phyloP scores from a whole-genome alignment of 2,888 invertebrate genomes.

The Andrena minutula region DNA sequence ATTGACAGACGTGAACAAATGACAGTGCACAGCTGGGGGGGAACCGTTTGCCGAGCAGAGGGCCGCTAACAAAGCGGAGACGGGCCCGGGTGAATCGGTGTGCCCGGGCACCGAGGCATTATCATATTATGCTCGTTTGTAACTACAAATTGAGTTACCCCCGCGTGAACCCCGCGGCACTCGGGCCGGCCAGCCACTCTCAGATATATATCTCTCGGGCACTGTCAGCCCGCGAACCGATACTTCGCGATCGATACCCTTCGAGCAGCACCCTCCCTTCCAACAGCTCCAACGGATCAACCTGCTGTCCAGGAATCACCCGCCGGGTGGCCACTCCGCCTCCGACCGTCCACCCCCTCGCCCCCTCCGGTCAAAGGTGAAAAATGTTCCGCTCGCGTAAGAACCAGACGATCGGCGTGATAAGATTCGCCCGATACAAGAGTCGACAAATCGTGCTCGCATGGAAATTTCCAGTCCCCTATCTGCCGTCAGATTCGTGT shows the following conservation, averaged over 20 bases:
- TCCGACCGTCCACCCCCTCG: slow-evolving; percentile 26
- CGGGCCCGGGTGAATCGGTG: slow-evolving; percentile 51
- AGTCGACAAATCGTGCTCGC: slow-evolving; percentile 50
- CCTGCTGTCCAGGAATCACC: slow-evolving; percentile 58
- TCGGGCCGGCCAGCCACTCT: slow-evolving; percentile 33
- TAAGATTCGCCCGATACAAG: slow-evolving; percentile 50
- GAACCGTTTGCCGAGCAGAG: slow-evolving; percentile 52
- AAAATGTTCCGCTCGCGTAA: slow-evolving; percentile 54
- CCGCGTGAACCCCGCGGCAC: slow-evolving; percentile 74
- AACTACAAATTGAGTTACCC: slow-evolving; percentile 84
- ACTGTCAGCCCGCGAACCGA: slow-evolving; percentile 76
- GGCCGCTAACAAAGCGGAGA: slow-evolving; percentile 71
- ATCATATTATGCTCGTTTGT: slow-evolving; percentile 84
- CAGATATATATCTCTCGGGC: slow-evolving; percentile 73
- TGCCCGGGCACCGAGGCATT: slow-evolving; percentile 72
- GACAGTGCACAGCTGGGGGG: slow-evolving; percentile 78
- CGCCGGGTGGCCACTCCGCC: slow-evolving; percentile 63
- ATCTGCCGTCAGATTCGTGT: neutral
- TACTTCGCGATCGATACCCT: slow-evolving; percentile 74
- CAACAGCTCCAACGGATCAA: slow-evolving; percentile 42
- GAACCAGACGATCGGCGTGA: slow-evolving; percentile 52
- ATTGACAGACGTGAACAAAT: slow-evolving; percentile 83
- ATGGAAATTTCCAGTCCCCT: slow-evolving; percentile 16
- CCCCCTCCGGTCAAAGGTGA: slow-evolving; percentile 61
- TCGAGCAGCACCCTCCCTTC: slow-evolving; percentile 62